phyloP scores from a whole-genome alignment of 2,797 vertebrate species.

The Amblyopsis hoosieri region DNA sequence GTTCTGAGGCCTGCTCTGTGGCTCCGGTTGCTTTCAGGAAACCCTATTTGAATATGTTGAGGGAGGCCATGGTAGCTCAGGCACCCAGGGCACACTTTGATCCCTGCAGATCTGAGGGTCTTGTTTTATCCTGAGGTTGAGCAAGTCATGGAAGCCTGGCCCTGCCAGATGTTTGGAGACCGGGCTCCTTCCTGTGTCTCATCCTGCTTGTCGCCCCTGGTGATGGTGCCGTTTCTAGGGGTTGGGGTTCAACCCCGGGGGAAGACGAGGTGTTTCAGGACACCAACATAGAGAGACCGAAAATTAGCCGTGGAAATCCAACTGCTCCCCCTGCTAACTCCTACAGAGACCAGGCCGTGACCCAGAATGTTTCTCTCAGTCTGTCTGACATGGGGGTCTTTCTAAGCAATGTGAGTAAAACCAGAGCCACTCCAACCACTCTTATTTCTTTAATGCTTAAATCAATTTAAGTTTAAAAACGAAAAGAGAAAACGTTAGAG shows the following conservation, averaged over 20 bases:
- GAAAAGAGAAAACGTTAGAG: constrained; percentile 7
- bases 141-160: constrained; percentile 70
- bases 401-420: constrained; percentile 52
- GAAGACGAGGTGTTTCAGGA: constrained; percentile 55
- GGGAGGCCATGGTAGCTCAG: constrained; percentile 71
- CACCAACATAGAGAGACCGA: constrained; percentile 63
- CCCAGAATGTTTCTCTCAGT: constrained; percentile 59
- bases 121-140: constrained; percentile 61
- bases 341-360: constrained; percentile 56
- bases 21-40: constrained; percentile 67
- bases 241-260: constrained; percentile 54
- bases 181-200: constrained; percentile 79
- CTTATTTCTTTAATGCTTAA: constrained; percentile 28
- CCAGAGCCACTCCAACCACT: constrained; percentile 11
- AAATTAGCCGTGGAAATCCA: constrained; percentile 72
- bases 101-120: constrained; percentile 74
- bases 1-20: constrained; percentile 57
- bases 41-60: constrained; percentile 75
- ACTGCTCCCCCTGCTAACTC: constrained; percentile 64
- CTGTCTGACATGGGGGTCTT: constrained; percentile 57
- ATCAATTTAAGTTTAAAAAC: constrained; percentile 28
- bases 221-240: constrained; percentile 52
- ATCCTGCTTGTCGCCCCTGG: constrained; percentile 74
- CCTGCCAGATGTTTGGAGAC: constrained; percentile 81
- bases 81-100: constrained; percentile 81